Evolutionary conservation across 2,888 invertebrate genomes (phyloP), one percentile per base, ranked within the genome.

Genomic region (Quadriops clusia): DNA sequence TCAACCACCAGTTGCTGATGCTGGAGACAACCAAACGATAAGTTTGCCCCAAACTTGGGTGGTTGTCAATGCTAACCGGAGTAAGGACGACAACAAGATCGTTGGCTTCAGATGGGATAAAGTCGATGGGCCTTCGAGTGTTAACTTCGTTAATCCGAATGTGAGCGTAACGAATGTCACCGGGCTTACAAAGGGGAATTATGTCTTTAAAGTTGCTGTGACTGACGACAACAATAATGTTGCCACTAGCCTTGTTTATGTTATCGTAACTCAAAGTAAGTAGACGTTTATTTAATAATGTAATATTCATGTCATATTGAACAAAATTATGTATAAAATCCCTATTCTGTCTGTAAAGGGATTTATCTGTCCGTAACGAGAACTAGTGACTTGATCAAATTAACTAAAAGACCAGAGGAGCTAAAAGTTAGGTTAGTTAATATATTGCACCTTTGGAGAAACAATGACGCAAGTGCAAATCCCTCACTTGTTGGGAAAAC

Each of bases 201-300:
- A 93, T 51, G 64, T 72, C 31, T 83, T 89, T 56, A 74, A 77
- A 49, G 60, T 90, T 37, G 79, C 75, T n/a, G 85, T 89, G 1
- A 70, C 77, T 7, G 87, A 90, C 58, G 83, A 84, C 47, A 83
- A 81, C 47, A 83, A 81, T 28, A 84, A 87, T 49, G 74, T 75
- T n/a, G 82, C 80, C 23, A 69, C 68, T 7, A 79, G 78, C 55
- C 70, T 66, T 29, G 74, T 83, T 23, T 73, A 71, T 50, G 68
- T 90, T 24, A 80, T 76, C 37, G 85, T 90, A 7, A 79, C 83
- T 32, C 89, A 90, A 63, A 85, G 86, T 86, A 67, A 70, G 77
- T 63, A 36, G n/a, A n/a, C n/a, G n/a, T n/a, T n/a, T n/a, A n/a
- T n/a, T n/a, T n/a, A n/a, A 36, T 18, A 16, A 14, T 28, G 21